These are phyloP conservation scores for Panulirus ornatus DNA, from an alignment of 1,140 invertebrate genomes.

Conservation along the genomic window DNA sequence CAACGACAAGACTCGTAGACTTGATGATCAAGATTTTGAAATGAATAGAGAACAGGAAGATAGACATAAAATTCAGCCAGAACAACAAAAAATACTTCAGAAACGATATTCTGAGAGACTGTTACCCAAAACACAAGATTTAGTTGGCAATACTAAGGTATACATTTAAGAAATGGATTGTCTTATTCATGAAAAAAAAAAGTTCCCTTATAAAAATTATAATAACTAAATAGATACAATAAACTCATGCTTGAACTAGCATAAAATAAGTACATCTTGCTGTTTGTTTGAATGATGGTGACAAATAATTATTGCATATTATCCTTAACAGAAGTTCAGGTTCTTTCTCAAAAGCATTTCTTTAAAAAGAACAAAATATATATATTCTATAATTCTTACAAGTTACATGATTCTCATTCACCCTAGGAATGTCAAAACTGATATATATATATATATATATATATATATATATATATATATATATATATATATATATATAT, in stretches of 20 bases:
- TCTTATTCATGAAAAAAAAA: neutral
- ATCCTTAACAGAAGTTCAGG: no score
- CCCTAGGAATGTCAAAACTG: neutral
- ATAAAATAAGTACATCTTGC: no score
- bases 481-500: neutral
- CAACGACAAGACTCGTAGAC: slow-evolving; percentile 1
- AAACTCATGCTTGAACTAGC: no score
- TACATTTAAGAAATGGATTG: slow-evolving; percentile 22
- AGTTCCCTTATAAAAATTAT: no score
- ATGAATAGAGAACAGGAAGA: slow-evolving; percentile 15
- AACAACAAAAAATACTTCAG: slow-evolving; percentile 48
- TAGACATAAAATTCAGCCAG: slow-evolving; percentile 12
- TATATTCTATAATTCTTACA: no score
- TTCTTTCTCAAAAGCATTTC: no score
- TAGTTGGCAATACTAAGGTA: slow-evolving; percentile 55
- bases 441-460: neutral
- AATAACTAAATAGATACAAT: no score
- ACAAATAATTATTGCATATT: no score
- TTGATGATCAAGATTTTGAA: slow-evolving; percentile 37
- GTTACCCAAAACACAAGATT: slow-evolving; percentile 55
- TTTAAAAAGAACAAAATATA: no score
- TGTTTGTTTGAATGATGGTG: slow-evolving; percentile 20
- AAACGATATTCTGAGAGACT: slow-evolving; percentile 58
- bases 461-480: neutral
- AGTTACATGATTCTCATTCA: no score